Evolutionary conservation across 2,113 vertebrate genomes (phyloP).

Genomic region (Butastur rufipennis): DNA sequence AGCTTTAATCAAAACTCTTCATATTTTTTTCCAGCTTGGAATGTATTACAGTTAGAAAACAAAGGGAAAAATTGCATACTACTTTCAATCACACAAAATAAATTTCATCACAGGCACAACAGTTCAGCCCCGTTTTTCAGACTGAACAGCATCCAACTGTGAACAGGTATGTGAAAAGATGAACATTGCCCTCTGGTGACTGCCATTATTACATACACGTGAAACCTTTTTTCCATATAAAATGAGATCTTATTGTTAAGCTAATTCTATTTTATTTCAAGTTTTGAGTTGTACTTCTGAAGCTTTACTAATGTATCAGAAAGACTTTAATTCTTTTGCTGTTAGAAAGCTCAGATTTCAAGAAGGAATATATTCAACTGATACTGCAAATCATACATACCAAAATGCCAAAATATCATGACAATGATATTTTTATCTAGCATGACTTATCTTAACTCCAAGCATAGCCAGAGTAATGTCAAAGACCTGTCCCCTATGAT

Average conservation of each 20-base stretch:
- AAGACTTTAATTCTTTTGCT: neutral
- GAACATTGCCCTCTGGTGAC: neutral
- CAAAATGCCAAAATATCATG: neutral
- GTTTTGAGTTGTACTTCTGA: neutral
- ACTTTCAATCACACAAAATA: neutral
- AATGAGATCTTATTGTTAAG: neutral
- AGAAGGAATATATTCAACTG: neutral
- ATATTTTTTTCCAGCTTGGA: neutral
- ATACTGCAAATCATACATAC: neutral
- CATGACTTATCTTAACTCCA: neutral
- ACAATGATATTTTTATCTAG: neutral
- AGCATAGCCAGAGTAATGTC: neutral
- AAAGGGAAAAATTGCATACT: neutral
- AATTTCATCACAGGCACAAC: neutral
- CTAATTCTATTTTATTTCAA: neutral
- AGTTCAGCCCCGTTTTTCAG: neutral
- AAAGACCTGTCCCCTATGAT: neutral
- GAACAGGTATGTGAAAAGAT: neutral
- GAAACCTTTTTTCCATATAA: neutral
- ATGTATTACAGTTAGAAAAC: neutral
- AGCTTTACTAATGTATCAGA: neutral
- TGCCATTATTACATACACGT: neutral
- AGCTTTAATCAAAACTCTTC: neutral
- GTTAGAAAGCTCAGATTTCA: neutral
- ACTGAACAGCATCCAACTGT: neutral